A percentile compares a stretch with the other conserved stretches of the same genome.
Evolutionary conservation across 2,888 invertebrate species (phyloP).

Genomic region (Eubasilissa splendida): DNA sequence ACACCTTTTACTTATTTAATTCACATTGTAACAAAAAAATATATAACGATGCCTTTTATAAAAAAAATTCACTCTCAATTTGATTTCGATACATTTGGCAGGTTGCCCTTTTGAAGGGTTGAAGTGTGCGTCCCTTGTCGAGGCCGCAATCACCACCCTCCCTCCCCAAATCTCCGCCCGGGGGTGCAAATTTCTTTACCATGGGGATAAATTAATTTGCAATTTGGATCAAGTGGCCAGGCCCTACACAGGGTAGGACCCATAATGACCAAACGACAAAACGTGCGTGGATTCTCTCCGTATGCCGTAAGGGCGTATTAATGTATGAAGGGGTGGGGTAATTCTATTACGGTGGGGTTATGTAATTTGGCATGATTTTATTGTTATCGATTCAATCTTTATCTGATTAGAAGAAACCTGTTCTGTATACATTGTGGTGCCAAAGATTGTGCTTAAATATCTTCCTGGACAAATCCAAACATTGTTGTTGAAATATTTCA

Average conservation of each 20-base stretch:
- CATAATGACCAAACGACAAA: slow-evolving; percentile 38
- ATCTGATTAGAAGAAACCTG: too few relatives aligned
- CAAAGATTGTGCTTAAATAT: too few relatives aligned
- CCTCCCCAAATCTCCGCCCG: background rate
- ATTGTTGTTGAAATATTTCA: too few relatives aligned
- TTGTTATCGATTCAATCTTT: background rate
- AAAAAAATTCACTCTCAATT: background rate
- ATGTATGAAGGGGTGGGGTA: background rate
- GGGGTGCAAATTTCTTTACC: slow-evolving; percentile 46
- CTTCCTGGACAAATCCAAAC: too few relatives aligned
- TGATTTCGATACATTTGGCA: slow-evolving; percentile 29
- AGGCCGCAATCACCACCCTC: background rate
- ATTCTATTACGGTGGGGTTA: slow-evolving; percentile 2
- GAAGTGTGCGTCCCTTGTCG: background rate
- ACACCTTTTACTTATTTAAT: too few relatives aligned
- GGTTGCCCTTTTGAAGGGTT: slow-evolving; percentile 30
- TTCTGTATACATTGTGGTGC: too few relatives aligned
- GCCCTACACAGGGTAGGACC: background rate
- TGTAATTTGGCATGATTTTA: background rate
- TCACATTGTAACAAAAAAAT: too few relatives aligned
- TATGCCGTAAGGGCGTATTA: background rate
- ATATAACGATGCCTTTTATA: too few relatives aligned
- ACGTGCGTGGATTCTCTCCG: slow-evolving; percentile 5
- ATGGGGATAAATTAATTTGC: slow-evolving; percentile 52
- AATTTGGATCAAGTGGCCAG: slow-evolving; percentile 52